Percentiles rank a stretch among this genome's conserved stretches.
phyloP scores from a whole-genome alignment of 2,888 invertebrate species.

The Epirrita christyi region DNA sequence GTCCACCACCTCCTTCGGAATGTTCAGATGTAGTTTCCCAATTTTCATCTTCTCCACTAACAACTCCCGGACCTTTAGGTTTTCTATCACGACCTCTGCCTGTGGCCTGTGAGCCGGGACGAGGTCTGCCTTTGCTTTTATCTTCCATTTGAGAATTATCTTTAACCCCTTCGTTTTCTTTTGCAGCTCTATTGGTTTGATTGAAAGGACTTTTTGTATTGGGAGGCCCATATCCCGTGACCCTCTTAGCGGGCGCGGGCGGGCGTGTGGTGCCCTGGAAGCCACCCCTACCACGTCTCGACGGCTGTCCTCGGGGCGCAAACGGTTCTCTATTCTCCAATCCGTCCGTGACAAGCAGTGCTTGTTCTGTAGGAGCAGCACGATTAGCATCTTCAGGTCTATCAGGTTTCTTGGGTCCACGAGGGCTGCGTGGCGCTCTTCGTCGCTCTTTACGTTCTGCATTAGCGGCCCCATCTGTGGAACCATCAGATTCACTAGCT shows the following conservation, averaged over 20 bases:
- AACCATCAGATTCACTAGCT: slow-evolving; percentile 90
- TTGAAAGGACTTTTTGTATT: slow-evolving; percentile 91
- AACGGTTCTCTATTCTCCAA: slow-evolving; percentile 88
- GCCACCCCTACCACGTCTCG: slow-evolving; percentile 91
- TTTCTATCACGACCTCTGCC: slow-evolving; percentile 80
- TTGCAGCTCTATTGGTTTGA: slow-evolving; percentile 72
- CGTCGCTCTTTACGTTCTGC: slow-evolving; percentile 81
- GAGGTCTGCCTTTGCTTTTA: slow-evolving; percentile 87
- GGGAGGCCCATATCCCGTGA: slow-evolving; percentile 92
- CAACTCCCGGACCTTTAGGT: slow-evolving; percentile 63
- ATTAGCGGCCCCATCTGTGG: slow-evolving; percentile 88
- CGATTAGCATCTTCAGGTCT: slow-evolving; percentile 80
- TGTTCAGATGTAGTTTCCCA: slow-evolving; percentile 95
- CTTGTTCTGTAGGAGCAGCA: slow-evolving; percentile 51
- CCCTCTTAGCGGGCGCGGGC: slow-evolving; percentile 84
- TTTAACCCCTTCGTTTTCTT: slow-evolving; percentile 70
- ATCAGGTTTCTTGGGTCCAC: slow-evolving; percentile 86
- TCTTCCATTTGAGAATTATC: slow-evolving; percentile 80
- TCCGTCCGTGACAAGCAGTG: slow-evolving; percentile 51
- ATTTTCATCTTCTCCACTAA: slow-evolving; percentile 85
- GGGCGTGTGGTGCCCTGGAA: slow-evolving; percentile 75
- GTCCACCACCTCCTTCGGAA: slow-evolving; percentile 85
- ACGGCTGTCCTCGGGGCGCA: slow-evolving; percentile 95
- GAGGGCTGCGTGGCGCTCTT: slow-evolving; percentile 81
- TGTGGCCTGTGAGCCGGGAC: slow-evolving; percentile 86